Conservation (phyloP, 2,888 invertebrate genomes). For the Junonia oenone region DNA sequence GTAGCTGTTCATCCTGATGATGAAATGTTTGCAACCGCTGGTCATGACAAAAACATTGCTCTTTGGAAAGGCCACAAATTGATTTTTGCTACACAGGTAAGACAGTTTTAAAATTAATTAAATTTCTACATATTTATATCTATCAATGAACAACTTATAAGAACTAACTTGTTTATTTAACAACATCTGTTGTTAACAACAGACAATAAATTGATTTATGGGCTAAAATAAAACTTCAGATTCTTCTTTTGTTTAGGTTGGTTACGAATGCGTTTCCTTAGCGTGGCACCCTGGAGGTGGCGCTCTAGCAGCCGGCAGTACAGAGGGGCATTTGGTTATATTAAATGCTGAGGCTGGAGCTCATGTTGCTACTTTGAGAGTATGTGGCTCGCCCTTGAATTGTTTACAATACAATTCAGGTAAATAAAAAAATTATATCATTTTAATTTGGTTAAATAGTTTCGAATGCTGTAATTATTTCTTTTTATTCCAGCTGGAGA, state of each 20-base stretch:
- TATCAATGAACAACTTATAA: no score
- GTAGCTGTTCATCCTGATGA: conserved; percentile 94
- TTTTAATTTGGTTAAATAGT: background rate
- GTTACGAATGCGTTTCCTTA: conserved; percentile 92
- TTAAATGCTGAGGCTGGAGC: conserved; percentile 92
- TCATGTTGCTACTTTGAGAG: conserved; percentile 90
- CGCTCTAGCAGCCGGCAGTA: conserved; percentile 92
- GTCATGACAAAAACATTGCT: conserved; percentile 93
- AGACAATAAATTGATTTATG: no score
- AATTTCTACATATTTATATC: no score
- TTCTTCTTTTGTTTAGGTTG: conserved; percentile 78
- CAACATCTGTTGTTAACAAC: no score
- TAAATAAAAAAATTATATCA: conserved; percentile 52
- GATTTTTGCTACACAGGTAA: conserved; percentile 91
- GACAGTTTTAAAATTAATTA: background rate
- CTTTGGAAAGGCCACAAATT: conserved; percentile 94
- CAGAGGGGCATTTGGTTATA: conserved; percentile 92
- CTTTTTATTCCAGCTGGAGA: conserved; percentile 85
- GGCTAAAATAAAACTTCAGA: background rate
- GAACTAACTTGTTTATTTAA: no score
- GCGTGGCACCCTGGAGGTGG: conserved; percentile 94
- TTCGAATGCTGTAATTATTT: background rate
- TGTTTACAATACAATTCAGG: conserved; percentile 93
- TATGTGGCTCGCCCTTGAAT: conserved; percentile 92
- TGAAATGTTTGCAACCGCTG: conserved; percentile 94